Evolutionary conservation across 2,113 vertebrate species (phyloP).

Genomic region (Gymnocephalus cernua): DNA sequence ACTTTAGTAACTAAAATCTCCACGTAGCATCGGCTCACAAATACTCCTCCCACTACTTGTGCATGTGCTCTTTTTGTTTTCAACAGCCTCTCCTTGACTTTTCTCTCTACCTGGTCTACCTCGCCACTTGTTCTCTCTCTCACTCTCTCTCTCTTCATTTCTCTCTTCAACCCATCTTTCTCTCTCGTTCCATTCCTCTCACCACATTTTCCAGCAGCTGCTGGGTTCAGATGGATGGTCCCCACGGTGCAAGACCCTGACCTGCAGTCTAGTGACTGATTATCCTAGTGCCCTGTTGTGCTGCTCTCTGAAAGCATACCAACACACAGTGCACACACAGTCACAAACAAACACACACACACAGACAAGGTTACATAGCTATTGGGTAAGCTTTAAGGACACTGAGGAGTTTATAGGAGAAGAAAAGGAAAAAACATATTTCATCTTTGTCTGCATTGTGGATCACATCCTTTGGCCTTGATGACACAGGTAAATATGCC

Average conservation of each 20-base stretch:
- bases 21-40: constrained; percentile 19
- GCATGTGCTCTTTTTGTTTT: constrained; percentile 38
- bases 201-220: constrained; percentile 75
- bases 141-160: neutral
- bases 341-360: constrained; percentile 23
- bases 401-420: constrained; percentile 26
- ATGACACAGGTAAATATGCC: constrained; percentile 56
- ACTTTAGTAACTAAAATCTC: constrained; percentile 44
- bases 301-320: constrained; percentile 58
- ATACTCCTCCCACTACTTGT: constrained; percentile 31
- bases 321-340: constrained; percentile 41
- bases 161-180: constrained; percentile 22
- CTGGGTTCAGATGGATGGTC: constrained; percentile 80
- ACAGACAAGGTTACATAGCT: constrained; percentile 60
- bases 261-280: constrained; percentile 80
- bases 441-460: constrained; percentile 63
- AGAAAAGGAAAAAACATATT: constrained; percentile 41
- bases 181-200: constrained; percentile 57
- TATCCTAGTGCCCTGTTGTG: constrained; percentile 72
- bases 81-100: constrained; percentile 68
- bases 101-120: constrained; percentile 49
- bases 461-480: constrained; percentile 67
- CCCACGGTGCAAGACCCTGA: constrained; percentile 76
- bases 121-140: neutral
- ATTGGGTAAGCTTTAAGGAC: constrained; percentile 53